Conservation (phyloP, 2,797 vertebrate genomes). For the Schizopygopsis pylzovi region DNA sequence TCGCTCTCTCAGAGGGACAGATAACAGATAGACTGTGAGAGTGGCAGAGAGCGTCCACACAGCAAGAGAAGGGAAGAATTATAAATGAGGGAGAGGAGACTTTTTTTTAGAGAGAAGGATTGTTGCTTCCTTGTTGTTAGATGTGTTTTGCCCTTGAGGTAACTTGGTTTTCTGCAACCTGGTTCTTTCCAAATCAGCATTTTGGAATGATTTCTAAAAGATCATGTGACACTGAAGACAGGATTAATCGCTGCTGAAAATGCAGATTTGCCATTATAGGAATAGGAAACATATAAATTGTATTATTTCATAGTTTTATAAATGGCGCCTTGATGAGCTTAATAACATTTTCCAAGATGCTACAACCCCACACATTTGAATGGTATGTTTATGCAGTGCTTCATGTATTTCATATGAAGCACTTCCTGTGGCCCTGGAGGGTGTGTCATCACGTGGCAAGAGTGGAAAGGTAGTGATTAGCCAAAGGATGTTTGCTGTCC, state of each 20-base stretch:
- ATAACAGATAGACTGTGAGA: background rate
- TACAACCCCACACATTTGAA: background rate
- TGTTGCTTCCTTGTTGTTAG: slow-evolving; percentile 1
- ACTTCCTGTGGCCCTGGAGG: background rate
- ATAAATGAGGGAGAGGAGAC: background rate
- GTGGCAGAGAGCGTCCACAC: background rate
- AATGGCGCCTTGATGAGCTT: background rate
- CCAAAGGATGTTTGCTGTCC: slow-evolving; percentile 22
- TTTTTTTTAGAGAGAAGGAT: background rate
- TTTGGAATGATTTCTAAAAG: background rate
- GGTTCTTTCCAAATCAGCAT: background rate
- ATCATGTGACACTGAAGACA: background rate
- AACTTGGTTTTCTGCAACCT: slow-evolving; percentile 10
- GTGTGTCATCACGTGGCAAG: background rate
- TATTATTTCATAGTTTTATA: background rate
- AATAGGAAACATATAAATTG: background rate
- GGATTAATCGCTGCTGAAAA: background rate
- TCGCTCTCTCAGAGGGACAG: background rate
- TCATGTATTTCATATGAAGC: slow-evolving; percentile 1
- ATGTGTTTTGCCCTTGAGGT: background rate
- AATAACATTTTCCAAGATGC: background rate
- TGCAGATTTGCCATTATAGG: background rate
- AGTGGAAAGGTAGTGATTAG: slow-evolving; percentile 32
- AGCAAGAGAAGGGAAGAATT: background rate
- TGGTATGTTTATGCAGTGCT: background rate